Evolutionary conservation across 2,797 vertebrate genomes (phyloP).

Genomic region (Molossus molossus): DNA sequence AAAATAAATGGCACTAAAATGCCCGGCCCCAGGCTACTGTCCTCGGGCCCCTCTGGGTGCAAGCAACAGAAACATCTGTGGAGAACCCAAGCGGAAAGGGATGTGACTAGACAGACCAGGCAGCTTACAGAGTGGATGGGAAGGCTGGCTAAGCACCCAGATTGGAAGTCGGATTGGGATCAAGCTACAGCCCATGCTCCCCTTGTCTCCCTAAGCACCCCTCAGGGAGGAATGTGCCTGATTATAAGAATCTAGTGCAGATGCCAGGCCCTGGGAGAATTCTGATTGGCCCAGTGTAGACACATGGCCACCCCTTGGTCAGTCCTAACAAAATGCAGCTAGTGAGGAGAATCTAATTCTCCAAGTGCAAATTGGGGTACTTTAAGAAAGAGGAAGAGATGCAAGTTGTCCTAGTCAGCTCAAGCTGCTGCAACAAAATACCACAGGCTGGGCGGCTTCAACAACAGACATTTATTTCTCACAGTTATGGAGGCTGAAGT

Average conservation of each 20-base stretch:
- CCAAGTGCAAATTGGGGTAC: neutral
- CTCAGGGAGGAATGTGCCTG: neutral
- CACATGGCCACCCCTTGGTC: neutral
- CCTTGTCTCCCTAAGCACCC: neutral
- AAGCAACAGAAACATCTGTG: neutral
- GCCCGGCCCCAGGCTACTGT: neutral
- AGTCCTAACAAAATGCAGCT: neutral
- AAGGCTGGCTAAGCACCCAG: neutral
- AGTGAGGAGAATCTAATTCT: neutral
- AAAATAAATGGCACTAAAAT: neutral
- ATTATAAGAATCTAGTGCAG: neutral
- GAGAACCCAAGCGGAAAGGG: neutral
- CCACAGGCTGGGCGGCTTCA: neutral
- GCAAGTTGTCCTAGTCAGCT: neutral
- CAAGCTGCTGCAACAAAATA: neutral
- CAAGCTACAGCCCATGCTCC: accelerated
- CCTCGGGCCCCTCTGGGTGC: neutral
- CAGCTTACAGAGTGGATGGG: neutral
- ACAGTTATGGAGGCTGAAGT: neutral
- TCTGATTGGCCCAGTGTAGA: neutral
- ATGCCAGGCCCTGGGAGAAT: neutral
- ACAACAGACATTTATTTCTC: neutral
- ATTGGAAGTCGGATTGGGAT: neutral
- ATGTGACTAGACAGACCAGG: accelerated
- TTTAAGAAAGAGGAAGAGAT: neutral